phyloP scores from a whole-genome alignment of 2,797 vertebrate species.

The Cheirogaleus major region DNA sequence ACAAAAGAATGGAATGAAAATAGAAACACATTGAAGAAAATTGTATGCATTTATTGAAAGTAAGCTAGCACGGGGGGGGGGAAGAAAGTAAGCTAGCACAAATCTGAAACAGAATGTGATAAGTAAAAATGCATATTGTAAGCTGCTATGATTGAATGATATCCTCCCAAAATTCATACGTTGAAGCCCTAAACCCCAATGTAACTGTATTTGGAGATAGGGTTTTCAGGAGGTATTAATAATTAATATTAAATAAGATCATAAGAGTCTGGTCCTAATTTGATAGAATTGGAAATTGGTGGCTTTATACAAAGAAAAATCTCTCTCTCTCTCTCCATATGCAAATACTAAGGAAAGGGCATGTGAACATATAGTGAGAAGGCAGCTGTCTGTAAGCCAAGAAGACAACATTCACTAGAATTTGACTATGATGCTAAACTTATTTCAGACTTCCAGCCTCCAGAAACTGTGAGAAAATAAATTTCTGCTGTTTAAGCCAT shows the following conservation, averaged over 20 bases:
- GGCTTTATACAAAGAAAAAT: neutral
- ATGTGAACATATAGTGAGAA: neutral
- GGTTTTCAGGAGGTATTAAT: neutral
- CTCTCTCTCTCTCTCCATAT: neutral
- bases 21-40: neutral
- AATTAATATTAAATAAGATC: neutral
- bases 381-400: neutral
- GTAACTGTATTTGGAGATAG: neutral
- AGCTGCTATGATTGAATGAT: neutral
- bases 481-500: neutral
- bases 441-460: neutral
- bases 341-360: neutral
- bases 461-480: neutral
- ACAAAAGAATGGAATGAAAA: neutral
- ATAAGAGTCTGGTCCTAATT: neutral
- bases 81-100: neutral
- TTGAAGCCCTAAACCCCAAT: neutral
- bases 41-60: neutral
- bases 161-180: neutral
- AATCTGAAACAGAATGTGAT: neutral
- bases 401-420: neutral
- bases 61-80: neutral
- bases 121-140: neutral
- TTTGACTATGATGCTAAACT: neutral
- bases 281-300: neutral